Conservation (phyloP, 2,113 vertebrate genomes). For the Andinoacara biseriatus region DNA sequence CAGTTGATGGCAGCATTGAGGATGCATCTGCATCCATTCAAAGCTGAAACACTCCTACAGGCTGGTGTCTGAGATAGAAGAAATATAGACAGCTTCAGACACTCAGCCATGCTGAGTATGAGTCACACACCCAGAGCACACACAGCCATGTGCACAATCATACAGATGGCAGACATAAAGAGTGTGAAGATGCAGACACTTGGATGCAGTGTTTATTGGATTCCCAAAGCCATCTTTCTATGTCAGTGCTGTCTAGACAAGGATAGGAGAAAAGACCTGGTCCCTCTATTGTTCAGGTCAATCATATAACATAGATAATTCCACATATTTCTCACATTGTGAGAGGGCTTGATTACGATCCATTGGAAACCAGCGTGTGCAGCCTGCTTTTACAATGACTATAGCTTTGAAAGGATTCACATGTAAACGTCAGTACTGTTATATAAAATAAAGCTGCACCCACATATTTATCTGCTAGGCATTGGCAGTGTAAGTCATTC, state of each 20-base stretch:
- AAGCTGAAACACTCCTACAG: conserved; percentile 48
- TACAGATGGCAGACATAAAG: conserved; percentile 69
- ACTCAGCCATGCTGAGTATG: conserved; percentile 59
- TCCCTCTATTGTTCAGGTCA: conserved; percentile 19
- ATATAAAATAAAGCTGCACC: background rate
- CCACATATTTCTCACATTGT: background rate
- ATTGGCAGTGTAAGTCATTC: background rate
- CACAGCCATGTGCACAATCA: conserved; percentile 67
- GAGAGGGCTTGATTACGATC: background rate
- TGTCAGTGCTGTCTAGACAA: conserved; percentile 62
- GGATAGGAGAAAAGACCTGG: conserved; percentile 26
- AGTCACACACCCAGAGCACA: conserved; percentile 64
- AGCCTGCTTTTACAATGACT: background rate
- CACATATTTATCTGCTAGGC: background rate
- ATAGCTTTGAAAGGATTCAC: too few relatives aligned
- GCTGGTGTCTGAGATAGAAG: conserved; percentile 55
- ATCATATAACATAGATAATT: conserved; percentile 11
- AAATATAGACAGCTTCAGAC: conserved; percentile 58
- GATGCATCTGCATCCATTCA: conserved; percentile 39
- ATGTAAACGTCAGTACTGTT: background rate
- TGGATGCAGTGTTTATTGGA: conserved; percentile 44
- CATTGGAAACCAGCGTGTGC: background rate
- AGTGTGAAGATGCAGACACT: conserved; percentile 54
- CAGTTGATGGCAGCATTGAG: conserved; percentile 3
- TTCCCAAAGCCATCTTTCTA: conserved; percentile 48